Conservation (phyloP, 1,140 invertebrate species). For the Orius insidiosus region DNA sequence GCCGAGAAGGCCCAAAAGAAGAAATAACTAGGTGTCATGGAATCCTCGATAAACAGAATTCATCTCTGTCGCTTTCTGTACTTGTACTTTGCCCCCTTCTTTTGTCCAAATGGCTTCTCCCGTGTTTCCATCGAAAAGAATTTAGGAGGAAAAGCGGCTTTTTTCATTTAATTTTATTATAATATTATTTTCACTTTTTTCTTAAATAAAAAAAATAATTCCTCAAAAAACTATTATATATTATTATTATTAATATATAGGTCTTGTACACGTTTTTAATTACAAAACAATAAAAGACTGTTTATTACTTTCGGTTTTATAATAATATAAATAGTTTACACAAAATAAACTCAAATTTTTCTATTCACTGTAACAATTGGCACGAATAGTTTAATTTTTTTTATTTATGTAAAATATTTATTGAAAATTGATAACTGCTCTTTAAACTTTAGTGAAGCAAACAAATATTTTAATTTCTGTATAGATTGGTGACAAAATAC, state of each 20-base stretch:
- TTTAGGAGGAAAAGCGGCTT: conserved; percentile 48
- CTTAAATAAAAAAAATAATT: conserved; percentile 7
- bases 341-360: conserved; percentile 2
- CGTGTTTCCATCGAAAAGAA: conserved; percentile 58
- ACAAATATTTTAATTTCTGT: conserved; percentile 11
- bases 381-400: conserved; percentile 9
- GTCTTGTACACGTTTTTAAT: conserved; percentile 13
- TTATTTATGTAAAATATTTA: conserved; percentile 12
- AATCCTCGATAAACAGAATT: conserved; percentile 26
- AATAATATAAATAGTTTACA: conserved; percentile 7
- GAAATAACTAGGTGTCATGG: conserved; percentile 69
- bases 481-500: conserved; percentile 17
- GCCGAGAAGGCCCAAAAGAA: conserved; percentile 94
- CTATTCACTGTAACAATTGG: neutral
- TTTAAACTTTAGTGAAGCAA: conserved; percentile 14
- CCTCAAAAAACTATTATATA: conserved; percentile 4
- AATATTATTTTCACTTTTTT: conserved; percentile 8
- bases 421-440: conserved; percentile 6
- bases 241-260: conserved; percentile 9
- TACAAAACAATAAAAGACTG: conserved; percentile 8
- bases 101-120: conserved; percentile 34
- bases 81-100: conserved; percentile 26
- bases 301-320: conserved; percentile 11
- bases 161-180: conserved; percentile 2
- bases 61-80: conserved; percentile 25